Evolutionary conservation across 2,888 invertebrate genomes (phyloP).

Genomic region (Heliconius cydno): DNA sequence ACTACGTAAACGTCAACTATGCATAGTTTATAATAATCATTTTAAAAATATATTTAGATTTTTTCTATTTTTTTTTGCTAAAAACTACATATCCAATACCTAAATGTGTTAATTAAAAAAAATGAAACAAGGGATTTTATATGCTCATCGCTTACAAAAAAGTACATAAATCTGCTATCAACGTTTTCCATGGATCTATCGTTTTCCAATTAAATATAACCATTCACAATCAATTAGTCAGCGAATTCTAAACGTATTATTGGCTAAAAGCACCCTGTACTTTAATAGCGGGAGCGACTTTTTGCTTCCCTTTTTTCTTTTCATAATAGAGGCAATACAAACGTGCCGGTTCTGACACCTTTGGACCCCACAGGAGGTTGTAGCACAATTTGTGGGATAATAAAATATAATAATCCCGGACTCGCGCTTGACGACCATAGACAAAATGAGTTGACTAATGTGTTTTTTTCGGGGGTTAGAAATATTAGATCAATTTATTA

Average conservation of each 20-base stretch:
- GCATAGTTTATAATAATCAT: neutral
- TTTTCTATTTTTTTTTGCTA: too few relatives aligned
- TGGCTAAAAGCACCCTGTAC: slow-evolving; percentile 68
- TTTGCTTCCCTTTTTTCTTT: slow-evolving; percentile 68
- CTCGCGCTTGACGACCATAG: slow-evolving; percentile 45
- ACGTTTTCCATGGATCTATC: slow-evolving; percentile 56
- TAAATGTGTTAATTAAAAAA: neutral
- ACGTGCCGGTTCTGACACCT: slow-evolving; percentile 80
- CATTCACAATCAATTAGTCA: slow-evolving; percentile 79
- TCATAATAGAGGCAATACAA: slow-evolving; percentile 78
- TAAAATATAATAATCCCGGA: slow-evolving; percentile 74
- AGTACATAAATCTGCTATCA: slow-evolving; percentile 1
- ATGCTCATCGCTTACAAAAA: neutral
- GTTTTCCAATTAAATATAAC: slow-evolving; percentile 67
- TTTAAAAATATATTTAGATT: too few relatives aligned
- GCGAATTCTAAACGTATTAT: slow-evolving; percentile 71
- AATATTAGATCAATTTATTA: slow-evolving; percentile 16
- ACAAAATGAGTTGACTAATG: slow-evolving; percentile 42
- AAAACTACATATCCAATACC: too few relatives aligned
- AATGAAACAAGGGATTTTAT: neutral
- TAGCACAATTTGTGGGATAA: slow-evolving; percentile 77
- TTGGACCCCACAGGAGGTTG: slow-evolving; percentile 78
- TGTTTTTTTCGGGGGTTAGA: slow-evolving; percentile 28
- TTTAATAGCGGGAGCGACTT: slow-evolving; percentile 68
- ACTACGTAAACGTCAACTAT: neutral